Evolutionary conservation across 2,797 vertebrate species (phyloP), one percentile per base, ranked within the genome.

Genomic region (Oreortyx pictus): DNA sequence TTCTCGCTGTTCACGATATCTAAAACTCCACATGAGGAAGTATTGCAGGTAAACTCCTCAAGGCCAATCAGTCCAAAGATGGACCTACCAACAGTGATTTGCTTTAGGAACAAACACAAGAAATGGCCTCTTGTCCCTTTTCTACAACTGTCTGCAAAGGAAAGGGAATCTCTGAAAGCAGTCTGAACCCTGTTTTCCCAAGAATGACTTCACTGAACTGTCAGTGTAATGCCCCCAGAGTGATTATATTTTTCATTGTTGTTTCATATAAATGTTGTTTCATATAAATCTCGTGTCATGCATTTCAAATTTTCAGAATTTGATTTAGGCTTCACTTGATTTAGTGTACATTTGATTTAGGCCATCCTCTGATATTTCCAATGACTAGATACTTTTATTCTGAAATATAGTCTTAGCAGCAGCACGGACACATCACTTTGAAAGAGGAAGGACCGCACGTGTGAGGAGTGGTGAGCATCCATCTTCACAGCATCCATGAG

Each of bases 71-170:
- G 87, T 83, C 87, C 83, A 52, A 92, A 93, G 91, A 7, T 89
- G 90, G 89, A 92, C 85, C 84, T 94, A 89, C 92, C 94, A 89
- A 76, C 82, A 12, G 37, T 85, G 65, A 91, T 94, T 95, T 95
- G 95, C 90, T 88, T 93, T 84, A 67, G 85, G 88, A 91, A 87
- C 67, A 79, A 90, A 80, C 82, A 92, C 65, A 76, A 88, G 90
- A 70, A 88, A 33, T 67, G 57, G 84, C 78, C 68, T 81, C 43
- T 52, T 88, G 80, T 52, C 52, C 77, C 76, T 50, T 39, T 49
- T 47, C 85, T 91, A 88, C 64, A 64, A 59, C 73, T 54, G 70
- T 68, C 88, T 78, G 79, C 61, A 88, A 60, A 79, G 92, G 72
- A 54, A 64, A 77, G 66, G 86, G 78, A 82, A 86, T 60, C 44